phyloP scores from a whole-genome alignment of 2,797 vertebrate species.

The Pterois miles region DNA sequence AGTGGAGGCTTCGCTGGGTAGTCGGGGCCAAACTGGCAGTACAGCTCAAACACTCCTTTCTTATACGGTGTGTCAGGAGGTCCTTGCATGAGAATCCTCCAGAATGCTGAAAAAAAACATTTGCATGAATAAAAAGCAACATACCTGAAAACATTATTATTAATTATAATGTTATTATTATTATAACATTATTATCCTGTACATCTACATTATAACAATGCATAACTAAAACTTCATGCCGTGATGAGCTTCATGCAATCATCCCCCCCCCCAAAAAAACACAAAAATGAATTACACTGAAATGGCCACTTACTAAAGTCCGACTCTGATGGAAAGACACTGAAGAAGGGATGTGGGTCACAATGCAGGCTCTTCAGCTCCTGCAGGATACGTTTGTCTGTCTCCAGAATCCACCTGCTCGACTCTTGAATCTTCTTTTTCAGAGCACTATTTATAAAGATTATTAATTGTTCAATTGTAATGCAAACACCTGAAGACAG shows the following conservation, averaged over 20 bases:
- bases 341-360: conserved; percentile 75
- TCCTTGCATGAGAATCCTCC: conserved; percentile 76
- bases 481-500: neutral
- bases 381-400: conserved; percentile 69
- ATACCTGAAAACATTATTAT: neutral
- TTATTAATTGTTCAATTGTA: neutral
- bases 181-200: too few relatives aligned
- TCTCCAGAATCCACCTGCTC: conserved; percentile 38
- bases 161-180: too few relatives aligned
- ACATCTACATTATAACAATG: neutral
- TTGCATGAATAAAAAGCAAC: neutral
- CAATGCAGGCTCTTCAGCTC: conserved; percentile 76
- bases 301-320: conserved; percentile 64
- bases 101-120: conserved; percentile 56
- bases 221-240: fast-evolving
- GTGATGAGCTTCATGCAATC: fast-evolving
- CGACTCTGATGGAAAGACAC: conserved; percentile 68
- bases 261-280: too few relatives aligned
- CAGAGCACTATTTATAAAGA: conserved; percentile 50
- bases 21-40: conserved; percentile 72
- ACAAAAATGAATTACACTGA: neutral
- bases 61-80: conserved; percentile 74
- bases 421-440: conserved; percentile 65
- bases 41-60: conserved; percentile 73
- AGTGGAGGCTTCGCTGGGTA: conserved; percentile 76